Evolutionary conservation across 2,797 vertebrate species (phyloP).

Genomic region (Rhinella marina): DNA sequence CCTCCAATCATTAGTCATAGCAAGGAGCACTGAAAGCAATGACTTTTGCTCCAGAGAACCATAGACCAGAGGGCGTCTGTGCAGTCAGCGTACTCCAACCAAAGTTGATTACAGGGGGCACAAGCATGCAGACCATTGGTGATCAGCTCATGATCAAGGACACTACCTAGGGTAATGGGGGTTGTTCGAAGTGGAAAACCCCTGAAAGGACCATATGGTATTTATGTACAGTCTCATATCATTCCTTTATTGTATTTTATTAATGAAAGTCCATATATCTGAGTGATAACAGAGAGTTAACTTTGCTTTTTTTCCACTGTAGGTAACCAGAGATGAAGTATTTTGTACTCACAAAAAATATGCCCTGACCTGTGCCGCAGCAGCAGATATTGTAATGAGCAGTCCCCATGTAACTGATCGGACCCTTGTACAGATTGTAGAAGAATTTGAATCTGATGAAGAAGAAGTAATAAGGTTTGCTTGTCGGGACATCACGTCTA

Average conservation of each 20-base stretch:
- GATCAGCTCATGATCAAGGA: background rate
- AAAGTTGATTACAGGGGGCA: background rate
- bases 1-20: background rate
- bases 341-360: background rate
- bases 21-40: background rate
- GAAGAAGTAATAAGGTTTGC: constrained; percentile 78
- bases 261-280: too few species aligned
- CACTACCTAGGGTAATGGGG: background rate
- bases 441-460: constrained; percentile 79
- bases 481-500: constrained; percentile 74
- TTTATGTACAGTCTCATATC: too few species aligned
- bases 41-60: too few species aligned
- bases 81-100: background rate
- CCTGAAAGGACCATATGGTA: background rate
- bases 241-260: too few species aligned
- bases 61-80: background rate
- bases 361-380: background rate
- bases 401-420: constrained; percentile 64
- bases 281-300: background rate
- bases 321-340: constrained; percentile 13
- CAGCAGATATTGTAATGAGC: constrained; percentile 65
- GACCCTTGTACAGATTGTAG: constrained; percentile 78
- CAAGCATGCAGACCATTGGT: background rate
- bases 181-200: background rate
- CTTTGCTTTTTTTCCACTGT: background rate